Evolutionary conservation across 2,113 vertebrate species (phyloP).

Genomic region (Sapajus apella): DNA sequence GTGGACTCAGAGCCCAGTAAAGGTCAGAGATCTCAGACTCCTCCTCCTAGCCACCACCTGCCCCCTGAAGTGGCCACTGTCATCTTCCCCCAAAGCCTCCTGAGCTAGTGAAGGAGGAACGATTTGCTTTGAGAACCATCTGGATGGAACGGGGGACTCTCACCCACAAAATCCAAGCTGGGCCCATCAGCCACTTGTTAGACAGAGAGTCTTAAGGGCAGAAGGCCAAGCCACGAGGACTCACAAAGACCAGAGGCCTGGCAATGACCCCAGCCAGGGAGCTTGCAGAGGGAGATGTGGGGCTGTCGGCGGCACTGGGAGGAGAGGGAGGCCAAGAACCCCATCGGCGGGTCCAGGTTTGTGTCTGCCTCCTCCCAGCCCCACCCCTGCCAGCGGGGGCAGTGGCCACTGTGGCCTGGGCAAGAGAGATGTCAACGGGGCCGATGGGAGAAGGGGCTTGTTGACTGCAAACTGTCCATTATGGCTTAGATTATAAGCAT

Average conservation of each 20-base stretch:
- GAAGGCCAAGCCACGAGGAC: background rate
- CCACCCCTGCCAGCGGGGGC: background rate
- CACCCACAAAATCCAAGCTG: background rate
- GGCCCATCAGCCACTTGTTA: background rate
- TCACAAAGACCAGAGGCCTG: background rate
- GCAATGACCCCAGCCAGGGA: background rate
- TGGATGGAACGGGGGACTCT: background rate
- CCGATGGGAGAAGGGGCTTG: slow-evolving; percentile 90
- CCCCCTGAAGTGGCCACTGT: background rate
- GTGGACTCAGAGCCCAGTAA: background rate
- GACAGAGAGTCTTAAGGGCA: background rate
- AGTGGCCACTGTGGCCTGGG: slow-evolving; percentile 51
- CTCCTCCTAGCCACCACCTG: background rate
- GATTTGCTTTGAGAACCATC: background rate
- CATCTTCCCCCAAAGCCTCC: background rate
- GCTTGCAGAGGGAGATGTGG: background rate
- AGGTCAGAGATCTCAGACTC: background rate
- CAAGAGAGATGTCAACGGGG: slow-evolving; percentile 82
- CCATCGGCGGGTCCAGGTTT: background rate
- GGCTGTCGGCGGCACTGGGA: background rate
- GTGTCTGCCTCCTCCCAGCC: background rate
- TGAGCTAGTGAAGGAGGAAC: background rate
- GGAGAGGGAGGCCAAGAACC: background rate
- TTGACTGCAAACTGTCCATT: slow-evolving; percentile 99
- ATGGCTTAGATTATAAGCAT: slow-evolving; percentile 99